Conservation (phyloP, 2,113 vertebrate genomes). For the Lampris incognitus region DNA sequence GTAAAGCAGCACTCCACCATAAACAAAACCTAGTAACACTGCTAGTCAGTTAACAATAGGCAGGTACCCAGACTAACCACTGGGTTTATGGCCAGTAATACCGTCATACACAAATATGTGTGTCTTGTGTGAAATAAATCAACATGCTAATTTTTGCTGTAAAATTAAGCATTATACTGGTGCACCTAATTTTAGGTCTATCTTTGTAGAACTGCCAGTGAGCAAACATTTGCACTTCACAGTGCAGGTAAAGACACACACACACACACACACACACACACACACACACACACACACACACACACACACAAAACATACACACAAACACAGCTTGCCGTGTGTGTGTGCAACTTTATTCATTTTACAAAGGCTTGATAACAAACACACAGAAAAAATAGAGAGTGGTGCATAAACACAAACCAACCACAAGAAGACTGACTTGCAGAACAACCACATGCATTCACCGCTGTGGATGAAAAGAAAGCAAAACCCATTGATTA, state of each 20-base stretch:
- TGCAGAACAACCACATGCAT: background rate
- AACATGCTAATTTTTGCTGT: too few relatives aligned
- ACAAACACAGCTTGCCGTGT: conserved; percentile 13
- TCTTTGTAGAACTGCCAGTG: conserved; percentile 5
- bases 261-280: conserved; percentile 15
- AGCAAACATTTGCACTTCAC: conserved; percentile 28
- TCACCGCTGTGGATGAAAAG: too few relatives aligned
- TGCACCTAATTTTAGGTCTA: conserved; percentile 22
- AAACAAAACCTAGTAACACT: too few relatives aligned
- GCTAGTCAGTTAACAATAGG: too few relatives aligned
- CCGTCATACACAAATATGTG: too few relatives aligned
- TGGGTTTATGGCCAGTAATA: too few relatives aligned
- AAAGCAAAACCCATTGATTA: too few relatives aligned
- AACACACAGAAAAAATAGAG: conserved; percentile 32
- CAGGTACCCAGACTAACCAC: too few relatives aligned
- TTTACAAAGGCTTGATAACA: conserved; percentile 61
- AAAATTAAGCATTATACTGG: conserved; percentile 3
- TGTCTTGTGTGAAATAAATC: background rate
- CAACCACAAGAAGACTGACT: background rate
- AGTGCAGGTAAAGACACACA: conserved; percentile 40
- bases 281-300: background rate
- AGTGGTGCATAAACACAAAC: conserved; percentile 10
- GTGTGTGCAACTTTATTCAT: conserved; percentile 40
- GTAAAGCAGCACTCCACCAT: too few relatives aligned
- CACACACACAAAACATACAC: background rate